These are phyloP conservation scores for Metacarcinus magister DNA, from an alignment of 2,888 invertebrate genomes.

Conservation along the genomic window DNA sequence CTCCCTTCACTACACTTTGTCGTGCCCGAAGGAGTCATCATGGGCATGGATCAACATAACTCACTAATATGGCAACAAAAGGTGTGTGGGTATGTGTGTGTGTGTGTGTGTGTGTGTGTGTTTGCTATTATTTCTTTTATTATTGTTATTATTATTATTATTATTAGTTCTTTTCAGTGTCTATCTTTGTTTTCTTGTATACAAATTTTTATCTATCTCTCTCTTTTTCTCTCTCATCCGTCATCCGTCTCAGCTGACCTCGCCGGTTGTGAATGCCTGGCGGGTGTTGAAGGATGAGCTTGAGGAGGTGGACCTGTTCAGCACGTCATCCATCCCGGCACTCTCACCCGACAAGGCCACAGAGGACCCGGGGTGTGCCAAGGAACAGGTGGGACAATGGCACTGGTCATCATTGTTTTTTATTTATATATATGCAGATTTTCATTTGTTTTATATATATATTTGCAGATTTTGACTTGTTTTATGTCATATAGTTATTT, in stretches of 20 bases:
- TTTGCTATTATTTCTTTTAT: neutral
- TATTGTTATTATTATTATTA: neutral
- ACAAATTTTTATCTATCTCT: neutral
- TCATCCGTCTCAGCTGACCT: constrained; percentile 88
- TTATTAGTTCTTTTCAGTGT: neutral
- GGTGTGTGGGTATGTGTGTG: constrained; percentile 86
- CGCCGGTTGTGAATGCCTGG: constrained; percentile 95
- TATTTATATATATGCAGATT: too few species aligned
- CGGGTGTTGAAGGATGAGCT: constrained; percentile 89
- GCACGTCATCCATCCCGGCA: constrained; percentile 84
- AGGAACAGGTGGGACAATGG: neutral
- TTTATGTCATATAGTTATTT: too few species aligned
- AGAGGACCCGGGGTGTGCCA: neutral
- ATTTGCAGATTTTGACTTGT: too few species aligned
- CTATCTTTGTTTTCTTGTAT: neutral
- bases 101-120: neutral
- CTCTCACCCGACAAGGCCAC: constrained; percentile 71
- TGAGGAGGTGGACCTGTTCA: constrained; percentile 90
- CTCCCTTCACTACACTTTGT: constrained; percentile 76
- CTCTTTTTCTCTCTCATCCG: neutral
- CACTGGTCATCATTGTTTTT: too few species aligned
- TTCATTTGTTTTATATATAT: too few species aligned
- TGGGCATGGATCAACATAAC: constrained; percentile 87
- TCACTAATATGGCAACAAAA: constrained; percentile 90
- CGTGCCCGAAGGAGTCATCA: constrained; percentile 83